phyloP scores from a whole-genome alignment of 30 jellyfish, hydroid and myxozoan species.

The Clytia hemisphaerica region DNA sequence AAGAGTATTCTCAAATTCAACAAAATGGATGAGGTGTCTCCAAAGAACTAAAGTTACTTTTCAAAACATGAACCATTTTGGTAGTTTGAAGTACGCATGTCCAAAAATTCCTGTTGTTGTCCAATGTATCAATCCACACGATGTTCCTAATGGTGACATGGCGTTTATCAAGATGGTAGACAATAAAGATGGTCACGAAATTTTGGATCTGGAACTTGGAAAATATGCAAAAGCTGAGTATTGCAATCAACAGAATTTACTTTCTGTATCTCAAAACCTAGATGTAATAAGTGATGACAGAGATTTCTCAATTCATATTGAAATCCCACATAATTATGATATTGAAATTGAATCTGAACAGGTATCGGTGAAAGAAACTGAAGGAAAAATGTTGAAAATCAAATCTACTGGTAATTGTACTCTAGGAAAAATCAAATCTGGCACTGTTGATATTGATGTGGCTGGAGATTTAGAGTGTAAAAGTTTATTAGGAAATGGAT shows the following conservation, averaged over 20 bases:
- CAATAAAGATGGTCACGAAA: no score
- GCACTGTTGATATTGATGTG: background rate
- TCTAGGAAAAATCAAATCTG: constrained; percentile 23
- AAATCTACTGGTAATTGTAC: constrained; percentile 14
- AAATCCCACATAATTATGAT: constrained; percentile 18
- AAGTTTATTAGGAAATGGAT: constrained; percentile 6
- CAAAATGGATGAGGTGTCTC: no score
- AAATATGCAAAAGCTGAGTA: background rate
- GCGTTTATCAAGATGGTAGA: constrained; percentile 8
- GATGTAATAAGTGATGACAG: background rate
- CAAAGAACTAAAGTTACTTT: no score
- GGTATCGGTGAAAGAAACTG: constrained; percentile 1
- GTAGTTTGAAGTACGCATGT: background rate
- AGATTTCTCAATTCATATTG: background rate
- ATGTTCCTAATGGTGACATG: constrained; percentile 22
- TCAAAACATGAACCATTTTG: constrained; percentile 14
- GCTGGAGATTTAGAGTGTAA: constrained; percentile 13
- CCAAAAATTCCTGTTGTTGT: constrained; percentile 1
- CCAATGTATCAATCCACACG: constrained; percentile 21
- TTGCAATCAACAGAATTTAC: no score
- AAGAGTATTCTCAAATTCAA: no score
- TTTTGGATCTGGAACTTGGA: no score
- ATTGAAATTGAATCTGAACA: background rate
- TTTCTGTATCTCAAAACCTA: background rate
- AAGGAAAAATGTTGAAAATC: constrained; percentile 4